These are phyloP conservation scores for Platichthys stellatus DNA, from an alignment of 2,113 vertebrate species.

Conservation along the genomic window DNA sequence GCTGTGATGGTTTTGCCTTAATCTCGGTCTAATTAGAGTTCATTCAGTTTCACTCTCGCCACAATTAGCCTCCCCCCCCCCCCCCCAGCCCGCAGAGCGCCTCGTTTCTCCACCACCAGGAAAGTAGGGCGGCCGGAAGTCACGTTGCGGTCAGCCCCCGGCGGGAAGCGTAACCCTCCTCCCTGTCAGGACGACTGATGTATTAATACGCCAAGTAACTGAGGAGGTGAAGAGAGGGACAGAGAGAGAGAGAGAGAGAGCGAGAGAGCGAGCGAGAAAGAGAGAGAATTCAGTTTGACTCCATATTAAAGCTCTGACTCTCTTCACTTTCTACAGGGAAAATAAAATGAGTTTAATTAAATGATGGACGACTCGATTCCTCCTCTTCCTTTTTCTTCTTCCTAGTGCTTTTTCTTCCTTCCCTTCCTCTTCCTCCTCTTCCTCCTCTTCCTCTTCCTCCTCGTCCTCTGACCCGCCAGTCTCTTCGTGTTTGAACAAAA, in stretches of 20 bases:
- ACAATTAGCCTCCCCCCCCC: conserved; percentile 46
- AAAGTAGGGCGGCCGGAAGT: conserved; percentile 49
- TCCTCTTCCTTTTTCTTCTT: not conserved
- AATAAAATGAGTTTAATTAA: not conserved
- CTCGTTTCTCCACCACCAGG: conserved; percentile 4
- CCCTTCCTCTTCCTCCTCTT: not conserved
- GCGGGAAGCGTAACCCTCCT: conserved; percentile 34
- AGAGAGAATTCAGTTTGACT: not conserved
- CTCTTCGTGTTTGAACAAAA: conserved; percentile 14
- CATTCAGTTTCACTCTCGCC: conserved; percentile 54
- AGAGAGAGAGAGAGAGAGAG: not conserved
- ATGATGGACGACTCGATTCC: not conserved
- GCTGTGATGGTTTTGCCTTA: conserved; percentile 59
- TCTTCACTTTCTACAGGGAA: not conserved
- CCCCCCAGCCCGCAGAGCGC: conserved; percentile 4
- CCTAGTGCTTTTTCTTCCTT: too few relatives aligned
- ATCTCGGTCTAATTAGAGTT: conserved; percentile 72
- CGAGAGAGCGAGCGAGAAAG: too few relatives aligned
- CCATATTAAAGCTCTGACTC: too few relatives aligned
- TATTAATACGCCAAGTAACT: conserved; percentile 27
- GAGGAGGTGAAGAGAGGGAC: not conserved
- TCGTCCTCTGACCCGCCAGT: not conserved
- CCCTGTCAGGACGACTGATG: not conserved
- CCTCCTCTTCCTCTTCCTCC: not conserved
- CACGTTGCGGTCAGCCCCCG: conserved; percentile 21